Percentiles rank a stretch among this genome's conserved stretches.
phyloP scores from a whole-genome alignment of 1,140 invertebrate species.

The Eupeodes corollae region DNA sequence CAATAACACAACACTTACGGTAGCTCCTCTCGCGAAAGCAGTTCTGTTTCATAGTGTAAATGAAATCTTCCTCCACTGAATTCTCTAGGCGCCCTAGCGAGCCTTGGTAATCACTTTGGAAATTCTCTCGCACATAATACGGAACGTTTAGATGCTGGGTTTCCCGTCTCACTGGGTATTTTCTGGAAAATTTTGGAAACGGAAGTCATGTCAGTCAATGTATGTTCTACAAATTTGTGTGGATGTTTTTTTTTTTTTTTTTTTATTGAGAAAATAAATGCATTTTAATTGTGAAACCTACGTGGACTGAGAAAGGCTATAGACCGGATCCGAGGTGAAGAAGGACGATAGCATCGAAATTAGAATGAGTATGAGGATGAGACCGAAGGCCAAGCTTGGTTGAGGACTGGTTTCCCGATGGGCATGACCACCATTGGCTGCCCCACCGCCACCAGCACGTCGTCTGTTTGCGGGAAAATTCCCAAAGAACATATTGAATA shows the following conservation, averaged over 20 bases:
- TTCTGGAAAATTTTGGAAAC: slow-evolving; percentile 42
- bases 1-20: slow-evolving; percentile 46
- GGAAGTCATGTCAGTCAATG: no score
- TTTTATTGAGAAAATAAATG: no score
- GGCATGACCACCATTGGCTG: slow-evolving; percentile 30
- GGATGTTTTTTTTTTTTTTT: slow-evolving; percentile 18
- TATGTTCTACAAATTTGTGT: no score
- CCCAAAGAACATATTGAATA: slow-evolving; percentile 98
- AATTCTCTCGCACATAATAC: slow-evolving; percentile 92
- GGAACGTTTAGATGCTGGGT: slow-evolving; percentile 63
- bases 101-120: slow-evolving; percentile 71
- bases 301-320: slow-evolving; percentile 69
- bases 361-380: slow-evolving; percentile 79
- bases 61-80: slow-evolving; percentile 87
- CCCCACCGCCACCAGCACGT: slow-evolving; percentile 16
- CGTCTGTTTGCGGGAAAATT: slow-evolving; percentile 31
- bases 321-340: slow-evolving; percentile 83
- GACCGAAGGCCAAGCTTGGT: slow-evolving; percentile 15
- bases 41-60: slow-evolving; percentile 67
- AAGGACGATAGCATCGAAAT: slow-evolving; percentile 86
- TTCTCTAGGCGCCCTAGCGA: slow-evolving; percentile 75
- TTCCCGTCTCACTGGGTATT: slow-evolving; percentile 60
- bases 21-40: slow-evolving; percentile 85
- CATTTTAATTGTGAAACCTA: slow-evolving; percentile 43
- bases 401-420: slow-evolving; percentile 18